These are phyloP conservation scores for Batillaria attramentaria DNA, from an alignment of 1,140 invertebrate species.

Conservation along the genomic window DNA sequence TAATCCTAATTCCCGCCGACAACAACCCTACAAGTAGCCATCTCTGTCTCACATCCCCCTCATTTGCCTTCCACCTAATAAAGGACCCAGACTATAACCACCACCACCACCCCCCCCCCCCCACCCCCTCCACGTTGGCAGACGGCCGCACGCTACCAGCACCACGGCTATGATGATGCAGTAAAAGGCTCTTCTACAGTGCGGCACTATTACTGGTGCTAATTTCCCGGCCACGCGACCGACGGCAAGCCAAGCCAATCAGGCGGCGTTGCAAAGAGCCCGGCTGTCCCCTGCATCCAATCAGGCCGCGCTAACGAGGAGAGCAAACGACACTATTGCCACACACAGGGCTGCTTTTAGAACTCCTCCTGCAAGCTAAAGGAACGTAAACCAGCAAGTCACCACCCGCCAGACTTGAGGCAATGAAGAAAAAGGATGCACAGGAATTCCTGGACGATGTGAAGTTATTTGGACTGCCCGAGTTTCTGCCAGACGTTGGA, in stretches of 20 bases:
- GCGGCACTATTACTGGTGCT: slow-evolving; percentile 16
- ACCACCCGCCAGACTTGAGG: too few relatives aligned
- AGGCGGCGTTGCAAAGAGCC: slow-evolving; percentile 7
- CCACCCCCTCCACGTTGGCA: too few relatives aligned
- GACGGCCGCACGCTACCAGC: too few relatives aligned
- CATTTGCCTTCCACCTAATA: background rate
- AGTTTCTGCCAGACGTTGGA: too few relatives aligned
- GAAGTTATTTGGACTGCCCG: slow-evolving; percentile 3
- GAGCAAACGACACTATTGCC: background rate
- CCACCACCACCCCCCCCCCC: background rate
- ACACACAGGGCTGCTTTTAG: too few relatives aligned
- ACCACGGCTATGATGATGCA: too few relatives aligned
- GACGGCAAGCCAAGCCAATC: background rate
- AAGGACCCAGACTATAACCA: too few relatives aligned
- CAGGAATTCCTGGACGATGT: background rate
- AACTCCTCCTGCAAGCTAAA: too few relatives aligned
- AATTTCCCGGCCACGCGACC: background rate
- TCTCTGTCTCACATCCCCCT: background rate
- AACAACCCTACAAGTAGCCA: background rate
- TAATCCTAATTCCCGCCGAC: slow-evolving; percentile 3
- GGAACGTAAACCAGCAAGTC: too few relatives aligned
- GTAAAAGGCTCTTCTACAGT: background rate
- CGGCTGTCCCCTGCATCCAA: background rate
- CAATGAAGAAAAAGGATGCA: too few relatives aligned
- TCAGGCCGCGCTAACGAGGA: slow-evolving; percentile 3